Conservation (phyloP, 2,888 invertebrate genomes). For the Entomobrya proxima region DNA sequence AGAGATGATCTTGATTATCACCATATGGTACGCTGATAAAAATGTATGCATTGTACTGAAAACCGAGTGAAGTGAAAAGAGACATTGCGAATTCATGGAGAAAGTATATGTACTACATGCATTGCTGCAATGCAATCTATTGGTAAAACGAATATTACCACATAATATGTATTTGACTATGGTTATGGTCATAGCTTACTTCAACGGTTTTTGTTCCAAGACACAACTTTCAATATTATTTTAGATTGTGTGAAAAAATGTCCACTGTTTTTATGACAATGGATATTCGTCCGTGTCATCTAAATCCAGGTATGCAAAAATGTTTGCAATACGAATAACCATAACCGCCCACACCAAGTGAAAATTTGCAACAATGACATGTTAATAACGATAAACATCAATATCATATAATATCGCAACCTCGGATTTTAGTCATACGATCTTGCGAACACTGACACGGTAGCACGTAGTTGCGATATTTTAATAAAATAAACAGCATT, state of each 20-base stretch:
- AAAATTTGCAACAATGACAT: no score
- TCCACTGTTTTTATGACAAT: neutral
- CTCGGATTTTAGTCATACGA: no score
- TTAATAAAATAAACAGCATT: no score
- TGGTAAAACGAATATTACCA: neutral
- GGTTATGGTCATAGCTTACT: no score
- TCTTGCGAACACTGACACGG: no score
- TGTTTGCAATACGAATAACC: neutral
- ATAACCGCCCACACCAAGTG: neutral
- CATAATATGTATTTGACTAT: neutral
- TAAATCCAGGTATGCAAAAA: conserved; percentile 14
- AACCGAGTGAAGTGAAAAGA: neutral
- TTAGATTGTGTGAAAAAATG: neutral
- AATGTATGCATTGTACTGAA: neutral
- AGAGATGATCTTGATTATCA: neutral
- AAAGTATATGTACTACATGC: neutral
- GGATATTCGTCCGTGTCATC: neutral
- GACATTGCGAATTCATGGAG: no score
- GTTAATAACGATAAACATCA: no score
- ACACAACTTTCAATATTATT: neutral
- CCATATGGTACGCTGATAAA: neutral
- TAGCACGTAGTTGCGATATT: no score
- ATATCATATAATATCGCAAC: no score
- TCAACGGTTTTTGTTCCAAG: no score
- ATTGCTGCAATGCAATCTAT: neutral